phyloP scores from a whole-genome alignment of 2,888 invertebrate genomes.

The Rotaria macrura region DNA sequence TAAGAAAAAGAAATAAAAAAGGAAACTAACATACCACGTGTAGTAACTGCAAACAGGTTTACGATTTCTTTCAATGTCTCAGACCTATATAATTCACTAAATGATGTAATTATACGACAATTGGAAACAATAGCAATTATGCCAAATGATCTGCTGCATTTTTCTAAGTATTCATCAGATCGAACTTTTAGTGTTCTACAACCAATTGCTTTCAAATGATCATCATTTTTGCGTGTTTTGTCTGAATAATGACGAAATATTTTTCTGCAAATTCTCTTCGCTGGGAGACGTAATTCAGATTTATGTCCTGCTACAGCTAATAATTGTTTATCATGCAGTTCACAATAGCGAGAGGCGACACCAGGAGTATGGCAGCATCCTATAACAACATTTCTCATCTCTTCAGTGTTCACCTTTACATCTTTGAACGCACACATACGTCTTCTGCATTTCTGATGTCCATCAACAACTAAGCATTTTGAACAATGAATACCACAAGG shows the following conservation, averaged over 20 bases:
- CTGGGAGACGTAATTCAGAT: not conserved
- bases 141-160: not conserved
- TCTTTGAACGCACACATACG: not conserved
- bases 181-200: not conserved
- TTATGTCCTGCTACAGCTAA: not conserved
- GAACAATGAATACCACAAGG: not conserved
- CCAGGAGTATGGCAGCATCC: not conserved
- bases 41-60: not conserved
- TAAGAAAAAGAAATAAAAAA: not conserved
- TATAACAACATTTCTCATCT: not conserved
- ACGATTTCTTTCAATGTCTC: not conserved
- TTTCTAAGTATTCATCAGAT: not conserved
- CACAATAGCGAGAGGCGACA: not conserved
- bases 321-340: not conserved
- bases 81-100: not conserved
- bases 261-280: not conserved
- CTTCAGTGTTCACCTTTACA: not conserved
- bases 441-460: not conserved
- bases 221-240: not conserved
- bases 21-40: not conserved
- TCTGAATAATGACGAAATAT: not conserved
- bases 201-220: not conserved
- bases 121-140: not conserved
- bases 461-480: not conserved
- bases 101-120: not conserved